These are phyloP conservation scores for Sparus aurata DNA, from an alignment of 2,797 vertebrate species.

Conservation along the genomic window DNA sequence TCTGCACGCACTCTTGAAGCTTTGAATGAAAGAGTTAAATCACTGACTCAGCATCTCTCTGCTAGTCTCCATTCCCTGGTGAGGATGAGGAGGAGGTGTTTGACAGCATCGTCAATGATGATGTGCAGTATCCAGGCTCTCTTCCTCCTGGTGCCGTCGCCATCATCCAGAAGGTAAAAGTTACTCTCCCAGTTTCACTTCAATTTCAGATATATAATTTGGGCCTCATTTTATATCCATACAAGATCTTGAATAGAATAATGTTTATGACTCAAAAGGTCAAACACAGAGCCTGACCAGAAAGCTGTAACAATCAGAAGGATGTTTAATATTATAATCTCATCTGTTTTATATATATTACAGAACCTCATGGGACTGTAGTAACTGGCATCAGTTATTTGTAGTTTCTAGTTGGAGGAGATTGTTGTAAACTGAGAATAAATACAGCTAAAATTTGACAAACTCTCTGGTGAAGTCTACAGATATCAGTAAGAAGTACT, in stretches of 20 bases:
- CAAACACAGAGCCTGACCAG: not conserved
- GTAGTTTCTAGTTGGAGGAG: not conserved
- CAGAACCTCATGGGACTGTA: not conserved
- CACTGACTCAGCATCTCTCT: slow-evolving; percentile 16
- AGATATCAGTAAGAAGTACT: not conserved
- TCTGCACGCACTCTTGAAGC: not conserved
- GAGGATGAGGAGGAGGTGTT: slow-evolving; percentile 97
- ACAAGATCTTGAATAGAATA: not conserved
- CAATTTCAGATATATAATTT: not conserved
- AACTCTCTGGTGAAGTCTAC: not conserved
- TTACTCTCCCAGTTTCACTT: not conserved
- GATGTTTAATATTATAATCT: not conserved
- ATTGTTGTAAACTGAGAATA: not conserved
- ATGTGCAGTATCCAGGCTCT: slow-evolving; percentile 88
- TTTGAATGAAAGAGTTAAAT: not conserved
- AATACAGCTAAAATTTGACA: not conserved
- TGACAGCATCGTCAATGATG: slow-evolving; percentile 94
- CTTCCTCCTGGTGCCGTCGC: slow-evolving; percentile 88
- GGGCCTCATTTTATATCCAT: not conserved
- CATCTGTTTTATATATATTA: not conserved
- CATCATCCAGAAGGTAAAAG: slow-evolving; percentile 89
- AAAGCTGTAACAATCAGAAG: not conserved
- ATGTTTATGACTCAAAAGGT: not conserved
- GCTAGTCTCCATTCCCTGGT: slow-evolving; percentile 93
- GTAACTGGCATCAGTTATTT: not conserved